Percentiles rank a stretch among this genome's conserved stretches.
Evolutionary conservation across 2,888 invertebrate genomes (phyloP).

Genomic region (Hydrotaea cyrtoneurina): DNA sequence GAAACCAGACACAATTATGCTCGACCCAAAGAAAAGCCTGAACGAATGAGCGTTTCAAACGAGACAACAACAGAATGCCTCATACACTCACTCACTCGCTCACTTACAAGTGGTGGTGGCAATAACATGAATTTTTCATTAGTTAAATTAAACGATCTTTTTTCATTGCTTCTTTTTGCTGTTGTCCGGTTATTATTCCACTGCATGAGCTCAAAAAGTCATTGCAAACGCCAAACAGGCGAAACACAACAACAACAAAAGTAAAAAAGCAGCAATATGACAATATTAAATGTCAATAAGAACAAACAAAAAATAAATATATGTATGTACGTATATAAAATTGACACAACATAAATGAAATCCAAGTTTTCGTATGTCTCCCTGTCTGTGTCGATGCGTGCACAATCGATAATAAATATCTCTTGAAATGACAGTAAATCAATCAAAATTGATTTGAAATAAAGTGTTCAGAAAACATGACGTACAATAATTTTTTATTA

Average conservation of each 20-base stretch:
- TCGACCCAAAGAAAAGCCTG: neutral
- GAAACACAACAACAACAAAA: conserved; percentile 8
- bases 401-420: neutral
- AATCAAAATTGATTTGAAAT: conserved; percentile 64
- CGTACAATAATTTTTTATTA: conserved; percentile 40
- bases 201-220: conserved; percentile 12
- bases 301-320: neutral
- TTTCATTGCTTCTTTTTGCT: neutral
- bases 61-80: neutral
- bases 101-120: conserved; percentile 54
- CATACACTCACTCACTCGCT: neutral
- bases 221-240: neutral
- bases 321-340: too few species aligned
- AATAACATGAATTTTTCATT: conserved; percentile 63
- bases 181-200: neutral
- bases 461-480: conserved; percentile 56
- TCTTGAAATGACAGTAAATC: conserved; percentile 60
- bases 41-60: neutral
- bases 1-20: conserved; percentile 17
- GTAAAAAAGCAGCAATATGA: conserved; percentile 15
- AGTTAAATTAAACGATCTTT: conserved; percentile 58
- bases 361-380: too few species aligned
- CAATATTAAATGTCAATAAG: neutral
- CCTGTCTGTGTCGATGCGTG: too few species aligned
- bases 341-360: conserved; percentile 6